Percentiles rank a stretch among this genome's conserved stretches.
phyloP scores from a whole-genome alignment of 2,113 vertebrate genomes.

The Alligator mississippiensis region DNA sequence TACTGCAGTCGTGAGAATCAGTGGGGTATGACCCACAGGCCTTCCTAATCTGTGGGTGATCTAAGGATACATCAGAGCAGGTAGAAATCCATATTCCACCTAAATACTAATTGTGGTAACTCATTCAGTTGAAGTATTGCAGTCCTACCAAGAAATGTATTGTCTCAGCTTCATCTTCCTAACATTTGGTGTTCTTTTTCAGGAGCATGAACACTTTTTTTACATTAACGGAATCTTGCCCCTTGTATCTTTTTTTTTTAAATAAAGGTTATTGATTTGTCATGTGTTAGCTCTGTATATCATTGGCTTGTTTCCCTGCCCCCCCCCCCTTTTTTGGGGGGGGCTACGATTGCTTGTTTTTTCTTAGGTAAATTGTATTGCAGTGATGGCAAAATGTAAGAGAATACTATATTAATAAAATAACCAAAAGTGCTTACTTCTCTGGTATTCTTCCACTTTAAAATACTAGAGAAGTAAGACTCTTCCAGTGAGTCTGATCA shows the following conservation, averaged over 20 bases:
- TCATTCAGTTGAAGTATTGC: neutral
- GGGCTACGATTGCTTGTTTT: neutral
- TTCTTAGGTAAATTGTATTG: neutral
- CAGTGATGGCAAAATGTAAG: neutral
- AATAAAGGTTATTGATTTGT: conserved; percentile 54
- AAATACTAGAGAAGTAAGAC: neutral
- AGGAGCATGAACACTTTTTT: conserved; percentile 48
- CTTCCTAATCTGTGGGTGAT: neutral
- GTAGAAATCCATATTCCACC: neutral
- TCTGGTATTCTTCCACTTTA: neutral
- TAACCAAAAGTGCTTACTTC: fast-evolving
- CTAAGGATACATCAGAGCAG: neutral
- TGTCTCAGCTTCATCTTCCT: neutral
- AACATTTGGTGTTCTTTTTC: neutral
- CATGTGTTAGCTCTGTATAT: conserved; percentile 50
- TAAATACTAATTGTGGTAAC: neutral
- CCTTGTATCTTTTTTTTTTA: neutral
- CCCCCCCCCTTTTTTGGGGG: neutral
- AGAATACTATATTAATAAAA: fast-evolving
- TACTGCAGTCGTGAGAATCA: neutral
- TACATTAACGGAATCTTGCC: conserved; percentile 61
- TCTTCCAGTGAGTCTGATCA: neutral
- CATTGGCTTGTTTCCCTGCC: neutral
- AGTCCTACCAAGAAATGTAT: neutral
- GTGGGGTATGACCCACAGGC: neutral